A percentile compares a stretch with the other conserved stretches of the same genome.
Conservation (phyloP, 2,888 invertebrate species). For the Polyommatus iphigenia region DNA sequence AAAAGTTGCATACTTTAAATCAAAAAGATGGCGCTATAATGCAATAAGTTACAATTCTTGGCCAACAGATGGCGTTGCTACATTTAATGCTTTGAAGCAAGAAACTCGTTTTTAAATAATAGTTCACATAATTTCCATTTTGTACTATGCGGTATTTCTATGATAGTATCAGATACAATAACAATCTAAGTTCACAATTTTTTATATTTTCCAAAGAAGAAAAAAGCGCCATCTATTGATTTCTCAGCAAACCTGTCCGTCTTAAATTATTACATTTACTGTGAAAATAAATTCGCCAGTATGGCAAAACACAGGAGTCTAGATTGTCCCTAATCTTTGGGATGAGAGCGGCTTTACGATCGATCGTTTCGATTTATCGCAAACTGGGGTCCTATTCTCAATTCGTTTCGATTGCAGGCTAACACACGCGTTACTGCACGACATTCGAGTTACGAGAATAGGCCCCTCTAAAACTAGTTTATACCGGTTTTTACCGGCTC, state of each 20-base stretch:
- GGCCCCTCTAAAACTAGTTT: background rate
- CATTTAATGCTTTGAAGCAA: background rate
- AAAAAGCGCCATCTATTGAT: background rate
- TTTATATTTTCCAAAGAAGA: background rate
- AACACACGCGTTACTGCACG: no score
- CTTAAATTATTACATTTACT: background rate
- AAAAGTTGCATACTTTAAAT: background rate
- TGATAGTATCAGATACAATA: background rate
- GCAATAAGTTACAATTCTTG: background rate
- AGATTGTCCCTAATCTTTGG: background rate
- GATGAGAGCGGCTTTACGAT: background rate
- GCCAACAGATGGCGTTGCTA: background rate
- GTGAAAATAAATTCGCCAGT: background rate
- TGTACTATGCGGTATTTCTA: conserved; percentile 1
- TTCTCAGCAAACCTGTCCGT: background rate
- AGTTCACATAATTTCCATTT: background rate
- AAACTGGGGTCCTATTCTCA: background rate
- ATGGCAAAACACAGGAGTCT: conserved; percentile 9
- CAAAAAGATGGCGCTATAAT: background rate
- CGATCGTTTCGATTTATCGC: background rate
- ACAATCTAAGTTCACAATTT: background rate
- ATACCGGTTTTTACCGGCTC: no score
- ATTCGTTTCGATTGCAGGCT: no score
- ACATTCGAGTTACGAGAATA: background rate
- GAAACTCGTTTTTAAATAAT: background rate